Percentiles rank a stretch among this genome's conserved stretches.
Conservation (phyloP, 64 coral and sea anemone species). For the Orbicella faveolata region DNA sequence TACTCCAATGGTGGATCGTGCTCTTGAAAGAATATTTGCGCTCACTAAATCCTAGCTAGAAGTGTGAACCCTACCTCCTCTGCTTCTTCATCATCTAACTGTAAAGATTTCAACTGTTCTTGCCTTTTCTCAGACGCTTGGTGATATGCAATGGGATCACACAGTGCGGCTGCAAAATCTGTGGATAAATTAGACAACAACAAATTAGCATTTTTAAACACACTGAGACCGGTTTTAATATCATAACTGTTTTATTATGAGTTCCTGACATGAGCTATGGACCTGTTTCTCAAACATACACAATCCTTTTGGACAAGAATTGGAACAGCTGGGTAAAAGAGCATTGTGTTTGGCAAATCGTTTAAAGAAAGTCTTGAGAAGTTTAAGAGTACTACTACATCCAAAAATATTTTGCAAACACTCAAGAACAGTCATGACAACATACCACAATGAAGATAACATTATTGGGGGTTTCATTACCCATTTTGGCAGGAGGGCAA, state of each 20-base stretch:
- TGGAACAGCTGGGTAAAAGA: no score
- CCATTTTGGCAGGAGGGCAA: no score
- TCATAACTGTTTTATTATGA: neutral
- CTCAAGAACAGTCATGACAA: neutral
- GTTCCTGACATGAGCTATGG: no score
- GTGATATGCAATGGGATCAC: conserved; percentile 97
- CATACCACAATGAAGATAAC: neutral
- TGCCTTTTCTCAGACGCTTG: conserved; percentile 85
- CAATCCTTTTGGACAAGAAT: no score
- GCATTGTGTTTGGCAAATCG: no score
- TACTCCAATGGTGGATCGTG: no score
- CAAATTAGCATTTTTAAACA: neutral
- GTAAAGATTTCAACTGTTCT: conserved; percentile 78
- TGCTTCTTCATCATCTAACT: conserved; percentile 89
- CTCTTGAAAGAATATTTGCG: neutral
- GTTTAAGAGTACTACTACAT: no score
- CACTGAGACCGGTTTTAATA: neutral
- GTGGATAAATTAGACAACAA: neutral
- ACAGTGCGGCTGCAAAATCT: conserved; percentile 93
- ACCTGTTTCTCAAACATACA: no score
- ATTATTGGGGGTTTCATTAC: no score
- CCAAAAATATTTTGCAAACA: neutral
- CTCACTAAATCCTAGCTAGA: neutral
- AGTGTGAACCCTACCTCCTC: conserved; percentile 45
- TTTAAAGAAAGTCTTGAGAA: no score